Base-by-base conservation (phyloP, 2,113 vertebrate genomes). In the Tauraco erythrolophus region DNA sequence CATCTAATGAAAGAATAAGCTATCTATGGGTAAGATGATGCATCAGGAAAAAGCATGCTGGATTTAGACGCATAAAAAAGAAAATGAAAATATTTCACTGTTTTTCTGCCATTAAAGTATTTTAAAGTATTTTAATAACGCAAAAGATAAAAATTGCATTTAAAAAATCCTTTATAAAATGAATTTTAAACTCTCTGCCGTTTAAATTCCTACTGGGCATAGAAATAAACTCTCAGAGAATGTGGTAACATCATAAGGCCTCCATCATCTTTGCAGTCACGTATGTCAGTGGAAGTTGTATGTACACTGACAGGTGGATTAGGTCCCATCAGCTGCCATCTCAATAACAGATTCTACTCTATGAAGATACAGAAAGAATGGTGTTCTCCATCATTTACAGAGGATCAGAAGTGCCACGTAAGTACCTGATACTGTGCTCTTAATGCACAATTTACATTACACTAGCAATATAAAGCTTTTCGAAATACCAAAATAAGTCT, bases 271-370 rank as follows among this genome's bases (percentile, higher is more conserved):
- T 89, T 71, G 39, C 89, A 89, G 76, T 95, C 90, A 95, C 16
- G 14, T 89, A 85, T 45, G 48, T 87, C 71, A 92, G 51, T 70
- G 48, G 14, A 95, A 92, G 61, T 70, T 71, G 45, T 58, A 86
- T 57, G 24, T 43, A 80, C 76, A 78, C 16, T 94, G 94, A 95
- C 76, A 94, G 65, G 81, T 85, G 53, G 65, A 96, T 94, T 95
- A 93, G 84, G 89, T 91, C 37, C 70, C 77, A 88, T 88, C 89
- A 97, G 76, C 57, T 94, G 83, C 88, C 57, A 79, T 84, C 79
- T 64, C 61, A 0, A 25, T 56, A 93, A 69, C 61, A 76, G 53
- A 87, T 51, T 79, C 24, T 89, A 72, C 79, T 85, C 85, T 83
- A 37, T 46, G 57, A 95, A 70, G 69, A 94, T 79, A 84, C 54